These are phyloP conservation scores for Trichechus manatus DNA, from an alignment of 2,113 vertebrate genomes.

Conservation along the genomic window DNA sequence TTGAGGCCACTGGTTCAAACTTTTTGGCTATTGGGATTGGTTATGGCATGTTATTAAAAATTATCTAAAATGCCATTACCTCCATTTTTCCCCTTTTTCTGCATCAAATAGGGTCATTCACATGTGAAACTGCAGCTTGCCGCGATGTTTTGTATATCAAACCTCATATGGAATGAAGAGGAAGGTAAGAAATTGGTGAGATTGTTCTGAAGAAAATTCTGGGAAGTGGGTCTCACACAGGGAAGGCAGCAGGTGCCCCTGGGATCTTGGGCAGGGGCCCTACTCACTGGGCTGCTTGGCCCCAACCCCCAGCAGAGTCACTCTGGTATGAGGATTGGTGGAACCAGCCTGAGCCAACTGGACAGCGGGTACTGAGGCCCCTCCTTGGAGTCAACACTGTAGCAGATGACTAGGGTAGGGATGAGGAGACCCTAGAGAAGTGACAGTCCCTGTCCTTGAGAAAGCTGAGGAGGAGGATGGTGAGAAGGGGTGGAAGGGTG, in stretches of 20 bases:
- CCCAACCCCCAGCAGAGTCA: neutral
- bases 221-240: neutral
- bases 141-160: slow-evolving; percentile 98
- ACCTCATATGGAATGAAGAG: slow-evolving; percentile 99
- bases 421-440: neutral
- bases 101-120: slow-evolving; percentile 93
- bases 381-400: neutral
- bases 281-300: neutral
- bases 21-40: slow-evolving; percentile 6
- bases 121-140: slow-evolving; percentile 98
- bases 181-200: slow-evolving; percentile 92
- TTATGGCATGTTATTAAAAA: neutral
- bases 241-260: slow-evolving; percentile 6
- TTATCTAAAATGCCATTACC: slow-evolving; percentile 1
- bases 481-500: neutral
- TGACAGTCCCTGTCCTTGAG: neutral
- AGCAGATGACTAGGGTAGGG: neutral
- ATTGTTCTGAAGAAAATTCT: slow-evolving; percentile 22
- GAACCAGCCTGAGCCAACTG: neutral
- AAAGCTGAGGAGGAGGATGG: slow-evolving; percentile 4
- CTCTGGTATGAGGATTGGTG: neutral
- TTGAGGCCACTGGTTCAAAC: neutral
- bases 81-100: slow-evolving; percentile 66
- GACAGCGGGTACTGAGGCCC: neutral
- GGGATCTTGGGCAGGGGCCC: neutral